Evolutionary conservation across 2,888 invertebrate genomes (phyloP).

Genomic region (Sipha maydis): DNA sequence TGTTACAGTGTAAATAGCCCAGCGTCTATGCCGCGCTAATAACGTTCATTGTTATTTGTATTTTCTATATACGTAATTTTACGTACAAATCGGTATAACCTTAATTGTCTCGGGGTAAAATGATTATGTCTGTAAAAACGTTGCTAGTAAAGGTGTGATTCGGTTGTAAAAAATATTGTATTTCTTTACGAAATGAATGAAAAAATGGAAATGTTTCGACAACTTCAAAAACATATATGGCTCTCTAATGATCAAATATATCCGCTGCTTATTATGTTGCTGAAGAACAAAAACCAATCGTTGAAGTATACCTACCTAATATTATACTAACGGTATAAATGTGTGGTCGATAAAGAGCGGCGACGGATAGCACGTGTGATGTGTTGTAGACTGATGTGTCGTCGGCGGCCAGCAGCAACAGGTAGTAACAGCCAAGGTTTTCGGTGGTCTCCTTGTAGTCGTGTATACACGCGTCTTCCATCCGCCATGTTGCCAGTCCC

Average conservation of each 20-base stretch:
- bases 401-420: constrained; percentile 21
- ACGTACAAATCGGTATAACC: not conserved
- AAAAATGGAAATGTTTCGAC: too few species aligned
- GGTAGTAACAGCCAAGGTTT: constrained; percentile 29
- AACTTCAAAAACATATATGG: too few species aligned
- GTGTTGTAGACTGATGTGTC: constrained; percentile 22
- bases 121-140: not conserved
- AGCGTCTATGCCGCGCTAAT: not conserved
- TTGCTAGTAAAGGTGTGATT: not conserved
- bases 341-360: not conserved
- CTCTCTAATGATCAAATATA: too few species aligned
- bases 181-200: too few species aligned
- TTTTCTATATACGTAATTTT: not conserved
- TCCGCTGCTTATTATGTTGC: not conserved
- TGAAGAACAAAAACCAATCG: not conserved
- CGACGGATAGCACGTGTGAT: constrained; percentile 45
- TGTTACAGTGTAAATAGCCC: not conserved
- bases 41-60: constrained; percentile 3
- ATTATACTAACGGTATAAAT: not conserved
- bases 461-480: constrained; percentile 34
- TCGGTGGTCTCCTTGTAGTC: constrained; percentile 43
- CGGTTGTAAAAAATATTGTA: too few species aligned
- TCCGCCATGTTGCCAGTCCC: constrained; percentile 49
- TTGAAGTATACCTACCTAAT: not conserved
- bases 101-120: not conserved